Evolutionary conservation across 2,797 vertebrate genomes (phyloP).

Genomic region (Phalanger gymnotis): DNA sequence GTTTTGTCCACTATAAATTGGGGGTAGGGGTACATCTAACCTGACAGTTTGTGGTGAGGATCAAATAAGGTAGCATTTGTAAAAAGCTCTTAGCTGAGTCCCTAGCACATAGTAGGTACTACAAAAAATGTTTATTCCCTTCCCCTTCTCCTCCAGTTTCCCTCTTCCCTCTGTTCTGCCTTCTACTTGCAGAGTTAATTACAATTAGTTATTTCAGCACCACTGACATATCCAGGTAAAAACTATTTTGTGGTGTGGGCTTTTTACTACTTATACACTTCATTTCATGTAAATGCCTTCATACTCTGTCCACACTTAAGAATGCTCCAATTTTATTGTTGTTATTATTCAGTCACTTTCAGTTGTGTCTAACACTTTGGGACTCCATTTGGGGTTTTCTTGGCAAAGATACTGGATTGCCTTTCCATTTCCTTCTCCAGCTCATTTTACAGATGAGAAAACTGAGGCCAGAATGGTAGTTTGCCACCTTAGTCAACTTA

Average conservation of each 20-base stretch:
- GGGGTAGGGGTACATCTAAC: background rate
- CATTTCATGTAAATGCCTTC: background rate
- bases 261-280: background rate
- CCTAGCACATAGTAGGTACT: too few species aligned
- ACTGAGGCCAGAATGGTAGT: background rate
- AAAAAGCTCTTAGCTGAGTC: too few species aligned
- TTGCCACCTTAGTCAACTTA: background rate
- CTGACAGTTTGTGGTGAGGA: background rate
- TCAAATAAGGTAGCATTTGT: too few species aligned
- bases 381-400: too few species aligned
- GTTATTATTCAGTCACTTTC: background rate
- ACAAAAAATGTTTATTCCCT: background rate
- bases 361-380: too few species aligned
- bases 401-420: too few species aligned
- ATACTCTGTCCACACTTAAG: background rate
- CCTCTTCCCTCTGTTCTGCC: background rate
- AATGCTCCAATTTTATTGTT: background rate
- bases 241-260: background rate
- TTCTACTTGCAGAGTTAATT: background rate
- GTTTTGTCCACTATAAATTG: background rate
- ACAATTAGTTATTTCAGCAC: background rate
- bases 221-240: background rate
- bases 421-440: background rate
- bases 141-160: background rate
- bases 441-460: background rate